These are phyloP conservation scores for Achatina immaculata DNA, from an alignment of 1,140 invertebrate species.

Conservation along the genomic window DNA sequence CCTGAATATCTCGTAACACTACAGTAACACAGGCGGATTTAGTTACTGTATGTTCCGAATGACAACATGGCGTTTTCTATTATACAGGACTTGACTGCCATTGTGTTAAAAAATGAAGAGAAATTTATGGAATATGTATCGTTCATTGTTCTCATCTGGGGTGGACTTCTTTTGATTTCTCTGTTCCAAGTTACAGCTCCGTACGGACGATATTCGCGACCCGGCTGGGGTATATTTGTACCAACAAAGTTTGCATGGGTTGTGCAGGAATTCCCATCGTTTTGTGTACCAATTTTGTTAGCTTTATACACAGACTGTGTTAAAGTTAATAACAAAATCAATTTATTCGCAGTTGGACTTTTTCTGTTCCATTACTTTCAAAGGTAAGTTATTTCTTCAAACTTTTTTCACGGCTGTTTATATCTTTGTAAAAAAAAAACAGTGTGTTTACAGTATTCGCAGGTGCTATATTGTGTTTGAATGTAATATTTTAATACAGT, in stretches of 20 bases:
- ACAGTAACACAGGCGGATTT: background rate
- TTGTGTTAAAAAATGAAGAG: conserved; percentile 39
- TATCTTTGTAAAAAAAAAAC: background rate
- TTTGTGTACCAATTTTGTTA: conserved; percentile 55
- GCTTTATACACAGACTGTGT: conserved; percentile 44
- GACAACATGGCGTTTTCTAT: conserved; percentile 12
- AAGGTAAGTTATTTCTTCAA: conserved; percentile 59
- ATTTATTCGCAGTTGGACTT: conserved; percentile 63
- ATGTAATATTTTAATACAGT: too few relatives aligned
- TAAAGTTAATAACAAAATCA: conserved; percentile 47
- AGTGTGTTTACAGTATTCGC: background rate
- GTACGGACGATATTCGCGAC: conserved; percentile 60
- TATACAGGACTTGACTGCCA: background rate
- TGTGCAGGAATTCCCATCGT: conserved; percentile 62
- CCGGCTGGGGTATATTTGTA: conserved; percentile 51
- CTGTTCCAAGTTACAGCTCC: conserved; percentile 52
- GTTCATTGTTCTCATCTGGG: conserved; percentile 48
- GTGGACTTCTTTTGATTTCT: conserved; percentile 39
- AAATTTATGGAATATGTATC: conserved; percentile 45
- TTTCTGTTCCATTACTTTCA: conserved; percentile 72
- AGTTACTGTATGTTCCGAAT: background rate
- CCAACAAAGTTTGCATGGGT: conserved; percentile 63
- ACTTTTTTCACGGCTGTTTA: background rate
- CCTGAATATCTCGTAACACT: too few relatives aligned
- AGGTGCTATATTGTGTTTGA: too few relatives aligned